These are phyloP conservation scores for Drymonia ruficornis DNA, from an alignment of 2,888 invertebrate species.

Conservation along the genomic window DNA sequence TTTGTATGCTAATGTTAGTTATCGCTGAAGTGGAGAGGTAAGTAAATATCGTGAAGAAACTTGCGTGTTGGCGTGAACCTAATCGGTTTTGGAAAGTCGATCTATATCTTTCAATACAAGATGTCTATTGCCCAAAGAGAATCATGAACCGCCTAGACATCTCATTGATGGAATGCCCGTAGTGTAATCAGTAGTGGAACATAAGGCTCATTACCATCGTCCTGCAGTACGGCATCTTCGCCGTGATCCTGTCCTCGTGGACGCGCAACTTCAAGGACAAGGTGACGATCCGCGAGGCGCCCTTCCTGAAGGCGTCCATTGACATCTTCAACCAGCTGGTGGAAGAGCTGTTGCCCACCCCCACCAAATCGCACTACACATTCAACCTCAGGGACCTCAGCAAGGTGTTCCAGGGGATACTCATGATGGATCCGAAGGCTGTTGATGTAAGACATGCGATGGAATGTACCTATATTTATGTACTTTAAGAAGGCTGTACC, in stretches of 20 bases:
- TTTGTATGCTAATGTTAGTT: no score
- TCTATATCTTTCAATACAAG: no score
- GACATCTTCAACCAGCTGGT: conserved; percentile 87
- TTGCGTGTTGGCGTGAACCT: no score
- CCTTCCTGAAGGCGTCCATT: conserved; percentile 87
- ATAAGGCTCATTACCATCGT: neutral
- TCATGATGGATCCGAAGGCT: conserved; percentile 88
- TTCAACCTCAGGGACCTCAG: conserved; percentile 95
- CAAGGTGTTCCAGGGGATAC: conserved; percentile 92
- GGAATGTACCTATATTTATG: no score
- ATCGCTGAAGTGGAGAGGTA: no score
- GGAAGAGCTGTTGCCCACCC: conserved; percentile 92
- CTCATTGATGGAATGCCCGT: no score
- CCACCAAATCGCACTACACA: conserved; percentile 95
- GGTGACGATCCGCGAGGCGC: conserved; percentile 61
- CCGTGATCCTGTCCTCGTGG: conserved; percentile 89
- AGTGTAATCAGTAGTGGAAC: no score
- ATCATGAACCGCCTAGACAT: no score
- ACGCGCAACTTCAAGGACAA: conserved; percentile 64
- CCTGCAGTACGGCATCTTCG: conserved; percentile 84
- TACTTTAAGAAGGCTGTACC: no score
- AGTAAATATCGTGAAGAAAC: no score
- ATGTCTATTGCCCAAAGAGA: no score
- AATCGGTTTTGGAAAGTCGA: no score
- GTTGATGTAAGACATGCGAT: conserved; percentile 78